phyloP scores from a whole-genome alignment of 1,140 invertebrate genomes.

The Lutraria rhynchaena region DNA sequence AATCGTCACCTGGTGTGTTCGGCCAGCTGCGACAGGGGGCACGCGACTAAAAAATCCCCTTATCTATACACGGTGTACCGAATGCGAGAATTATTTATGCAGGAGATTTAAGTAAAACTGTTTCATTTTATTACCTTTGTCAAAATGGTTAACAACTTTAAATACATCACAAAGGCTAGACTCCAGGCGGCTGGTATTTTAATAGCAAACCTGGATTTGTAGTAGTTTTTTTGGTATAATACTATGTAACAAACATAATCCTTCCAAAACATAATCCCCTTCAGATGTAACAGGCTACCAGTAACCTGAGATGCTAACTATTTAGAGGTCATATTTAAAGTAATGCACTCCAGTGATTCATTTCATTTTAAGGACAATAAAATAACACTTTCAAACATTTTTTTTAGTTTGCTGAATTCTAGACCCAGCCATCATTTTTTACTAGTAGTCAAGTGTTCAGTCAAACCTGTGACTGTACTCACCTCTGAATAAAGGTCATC shows the following conservation, averaged over 20 bases:
- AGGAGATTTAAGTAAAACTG: slow-evolving; percentile 2
- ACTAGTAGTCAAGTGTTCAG: too few relatives aligned
- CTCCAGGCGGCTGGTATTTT: too few relatives aligned
- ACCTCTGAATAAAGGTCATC: too few relatives aligned
- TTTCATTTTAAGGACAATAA: too few relatives aligned
- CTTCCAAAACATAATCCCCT: neutral
- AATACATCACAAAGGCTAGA: neutral
- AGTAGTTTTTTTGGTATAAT: neutral
- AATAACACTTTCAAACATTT: too few relatives aligned
- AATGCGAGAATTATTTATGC: slow-evolving; percentile 3
- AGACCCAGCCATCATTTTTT: too few relatives aligned
- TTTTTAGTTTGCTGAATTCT: too few relatives aligned
- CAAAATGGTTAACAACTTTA: neutral
- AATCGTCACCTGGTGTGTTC: slow-evolving; percentile 48
- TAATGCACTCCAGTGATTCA: too few relatives aligned
- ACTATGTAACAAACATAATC: neutral
- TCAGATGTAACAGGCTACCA: too few relatives aligned
- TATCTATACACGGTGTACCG: slow-evolving; percentile 37
- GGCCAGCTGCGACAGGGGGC: slow-evolving; percentile 41
- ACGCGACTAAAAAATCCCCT: slow-evolving; percentile 38
- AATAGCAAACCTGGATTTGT: neutral
- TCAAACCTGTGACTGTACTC: too few relatives aligned
- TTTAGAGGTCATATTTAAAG: too few relatives aligned
- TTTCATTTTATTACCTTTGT: neutral
- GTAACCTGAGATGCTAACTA: too few relatives aligned